Base-by-base conservation (phyloP, 2,113 vertebrate genomes). In the Paramisgurnus dabryanus region DNA sequence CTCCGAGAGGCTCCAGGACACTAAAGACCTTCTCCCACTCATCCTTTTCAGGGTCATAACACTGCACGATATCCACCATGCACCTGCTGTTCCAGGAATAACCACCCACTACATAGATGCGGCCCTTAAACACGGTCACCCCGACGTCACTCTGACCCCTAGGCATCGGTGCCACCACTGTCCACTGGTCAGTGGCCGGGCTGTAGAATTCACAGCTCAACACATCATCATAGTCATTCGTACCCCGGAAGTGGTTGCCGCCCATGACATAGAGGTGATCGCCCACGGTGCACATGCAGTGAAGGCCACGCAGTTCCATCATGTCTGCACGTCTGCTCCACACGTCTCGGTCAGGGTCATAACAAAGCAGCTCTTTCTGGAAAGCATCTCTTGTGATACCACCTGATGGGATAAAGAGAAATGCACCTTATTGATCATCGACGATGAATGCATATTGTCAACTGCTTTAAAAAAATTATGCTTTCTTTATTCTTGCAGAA, bases 51-150 rank as follows among this genome's bases (percentile, higher is more conserved):
- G 93, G 93, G 41, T 94, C 92, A 3, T 95, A 94, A 13, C 92
- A 86, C 85, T 95, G 94, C 85, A 95, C 93, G 0, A 94, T 89
- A 79, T 94, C 93, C 4, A 95, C 92, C 94, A 94, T 95, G 83
- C 93, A 95, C 1, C 91, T 87, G 86, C 91, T 95, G 90, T 95
- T 95, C 94, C 94, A 95, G 22, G 93, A 94, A 22, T 95, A 95
- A 4, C 94, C 94, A 0, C 94, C 94, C 58, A 94, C 92, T 78
- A 95, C 94, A 4, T 93, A 95, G 78, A 95, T 86, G 75, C 87
- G 87, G 18, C 86, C 91, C 12, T 90, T 80, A 70, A 93, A 93
- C 78, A 94, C 92, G 0, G 94, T 89, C 79, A 95, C 90, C 0
- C 94, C 94, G 0, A 94, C 92, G 2, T 94, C 93, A 5, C 94